Conservation (phyloP, 2,888 invertebrate species). For the Unio delphinus region DNA sequence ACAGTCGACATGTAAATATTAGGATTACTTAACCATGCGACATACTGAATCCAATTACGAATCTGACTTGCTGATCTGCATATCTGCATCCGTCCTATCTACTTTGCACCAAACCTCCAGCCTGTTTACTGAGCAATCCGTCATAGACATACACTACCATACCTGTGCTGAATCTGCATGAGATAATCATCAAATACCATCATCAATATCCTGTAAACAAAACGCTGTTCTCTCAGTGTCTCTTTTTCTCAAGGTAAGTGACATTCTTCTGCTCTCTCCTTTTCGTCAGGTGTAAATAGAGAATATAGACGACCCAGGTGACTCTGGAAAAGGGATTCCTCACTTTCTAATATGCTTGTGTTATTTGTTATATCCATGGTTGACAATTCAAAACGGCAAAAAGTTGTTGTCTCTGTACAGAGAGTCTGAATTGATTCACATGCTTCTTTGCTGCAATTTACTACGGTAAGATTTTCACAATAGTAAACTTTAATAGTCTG, state of each 20-base stretch:
- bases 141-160: slow-evolving; percentile 24
- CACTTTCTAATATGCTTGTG: slow-evolving; percentile 8
- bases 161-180: slow-evolving; percentile 47
- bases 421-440: neutral
- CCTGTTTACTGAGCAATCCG: slow-evolving; percentile 26
- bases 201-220: slow-evolving; percentile 18
- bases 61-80: slow-evolving; percentile 23
- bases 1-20: slow-evolving; percentile 5
- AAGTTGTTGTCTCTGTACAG: neutral
- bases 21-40: slow-evolving; percentile 23
- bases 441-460: neutral
- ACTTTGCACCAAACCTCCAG: slow-evolving; percentile 14
- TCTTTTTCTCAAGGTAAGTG: slow-evolving; percentile 21
- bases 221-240: slow-evolving; percentile 4
- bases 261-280: slow-evolving; percentile 22
- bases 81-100: slow-evolving; percentile 13
- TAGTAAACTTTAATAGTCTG: neutral
- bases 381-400: slow-evolving; percentile 9
- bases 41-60: slow-evolving; percentile 27
- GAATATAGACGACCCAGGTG: slow-evolving; percentile 35
- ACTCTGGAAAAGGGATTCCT: slow-evolving; percentile 27
- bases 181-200: slow-evolving; percentile 23
- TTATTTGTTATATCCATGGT: slow-evolving; percentile 5
- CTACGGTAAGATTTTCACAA: neutral
- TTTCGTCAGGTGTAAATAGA: slow-evolving; percentile 27